A percentile compares a stretch with the other conserved stretches of the same genome.
These are phyloP conservation scores for Mastomys natalensis DNA, from an alignment of 2,113 vertebrate species.

Conservation along the genomic window DNA sequence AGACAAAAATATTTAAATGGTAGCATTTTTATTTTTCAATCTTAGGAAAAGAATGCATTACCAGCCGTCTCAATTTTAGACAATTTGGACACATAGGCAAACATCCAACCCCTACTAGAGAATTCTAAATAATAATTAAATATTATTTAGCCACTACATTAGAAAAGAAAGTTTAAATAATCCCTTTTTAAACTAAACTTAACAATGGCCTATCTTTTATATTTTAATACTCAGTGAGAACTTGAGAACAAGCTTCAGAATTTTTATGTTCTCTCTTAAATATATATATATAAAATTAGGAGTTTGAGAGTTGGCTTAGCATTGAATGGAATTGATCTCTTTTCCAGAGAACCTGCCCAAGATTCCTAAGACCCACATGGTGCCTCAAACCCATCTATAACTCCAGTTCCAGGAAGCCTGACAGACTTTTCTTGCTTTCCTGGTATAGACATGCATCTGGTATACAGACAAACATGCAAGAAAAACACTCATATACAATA, in stretches of 20 bases:
- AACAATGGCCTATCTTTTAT: background rate
- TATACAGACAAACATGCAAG: background rate
- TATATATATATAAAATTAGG: background rate
- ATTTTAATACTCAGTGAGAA: background rate
- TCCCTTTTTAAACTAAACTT: no score
- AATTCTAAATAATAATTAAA: background rate
- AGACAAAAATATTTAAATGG: no score
- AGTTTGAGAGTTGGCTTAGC: background rate
- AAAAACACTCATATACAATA: background rate
- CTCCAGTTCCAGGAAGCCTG: background rate
- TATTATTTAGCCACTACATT: background rate
- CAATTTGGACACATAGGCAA: background rate
- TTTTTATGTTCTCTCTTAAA: background rate
- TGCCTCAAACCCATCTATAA: background rate
- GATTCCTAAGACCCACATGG: background rate
- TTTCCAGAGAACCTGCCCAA: no score
- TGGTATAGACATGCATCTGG: background rate
- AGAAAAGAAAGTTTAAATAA: background rate
- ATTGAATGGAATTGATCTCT: background rate
- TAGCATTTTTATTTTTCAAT: background rate
- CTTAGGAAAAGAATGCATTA: background rate
- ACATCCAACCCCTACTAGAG: background rate
- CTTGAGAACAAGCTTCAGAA: background rate
- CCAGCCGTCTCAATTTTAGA: background rate
- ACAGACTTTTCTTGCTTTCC: background rate